Percentiles rank a stretch among this genome's conserved stretches.
phyloP scores from a whole-genome alignment of 1,140 invertebrate species.

The Sinella curviseta region DNA sequence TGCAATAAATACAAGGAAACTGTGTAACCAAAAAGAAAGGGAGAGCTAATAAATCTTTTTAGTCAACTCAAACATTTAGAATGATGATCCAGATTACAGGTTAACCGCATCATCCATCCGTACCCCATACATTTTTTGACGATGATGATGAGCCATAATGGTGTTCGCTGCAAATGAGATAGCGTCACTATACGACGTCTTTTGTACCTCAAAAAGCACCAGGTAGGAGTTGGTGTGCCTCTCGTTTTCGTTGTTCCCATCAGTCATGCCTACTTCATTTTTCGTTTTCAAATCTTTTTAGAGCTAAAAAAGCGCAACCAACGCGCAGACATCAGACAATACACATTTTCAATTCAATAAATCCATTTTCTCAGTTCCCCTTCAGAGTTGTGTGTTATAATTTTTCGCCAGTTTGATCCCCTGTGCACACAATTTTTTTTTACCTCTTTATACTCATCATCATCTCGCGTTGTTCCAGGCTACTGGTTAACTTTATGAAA shows the following conservation, averaged over 20 bases:
- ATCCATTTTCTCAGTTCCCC: too few relatives aligned
- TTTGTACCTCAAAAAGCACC: background rate
- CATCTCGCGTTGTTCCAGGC: constrained; percentile 1
- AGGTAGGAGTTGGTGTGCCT: background rate
- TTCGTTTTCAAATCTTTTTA: too few relatives aligned
- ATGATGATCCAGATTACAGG: background rate
- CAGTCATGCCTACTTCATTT: background rate
- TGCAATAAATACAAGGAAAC: background rate
- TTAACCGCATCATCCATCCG: background rate
- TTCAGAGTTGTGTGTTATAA: too few relatives aligned
- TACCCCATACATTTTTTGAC: background rate
- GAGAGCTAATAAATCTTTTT: background rate
- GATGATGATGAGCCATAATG: background rate
- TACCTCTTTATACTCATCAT: too few relatives aligned
- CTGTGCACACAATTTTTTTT: too few relatives aligned
- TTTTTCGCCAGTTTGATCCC: too few relatives aligned
- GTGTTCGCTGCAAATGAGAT: background rate
- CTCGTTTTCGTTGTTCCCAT: background rate
- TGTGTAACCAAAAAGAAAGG: background rate
- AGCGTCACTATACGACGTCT: background rate
- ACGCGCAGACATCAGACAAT: too few relatives aligned
- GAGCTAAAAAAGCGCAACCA: too few relatives aligned
- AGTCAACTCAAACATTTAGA: background rate
- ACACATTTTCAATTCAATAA: too few relatives aligned
- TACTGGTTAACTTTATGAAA: constrained; percentile 12